Conservation (phyloP, 2,797 vertebrate genomes). For the Epinephelus malabaricus region DNA sequence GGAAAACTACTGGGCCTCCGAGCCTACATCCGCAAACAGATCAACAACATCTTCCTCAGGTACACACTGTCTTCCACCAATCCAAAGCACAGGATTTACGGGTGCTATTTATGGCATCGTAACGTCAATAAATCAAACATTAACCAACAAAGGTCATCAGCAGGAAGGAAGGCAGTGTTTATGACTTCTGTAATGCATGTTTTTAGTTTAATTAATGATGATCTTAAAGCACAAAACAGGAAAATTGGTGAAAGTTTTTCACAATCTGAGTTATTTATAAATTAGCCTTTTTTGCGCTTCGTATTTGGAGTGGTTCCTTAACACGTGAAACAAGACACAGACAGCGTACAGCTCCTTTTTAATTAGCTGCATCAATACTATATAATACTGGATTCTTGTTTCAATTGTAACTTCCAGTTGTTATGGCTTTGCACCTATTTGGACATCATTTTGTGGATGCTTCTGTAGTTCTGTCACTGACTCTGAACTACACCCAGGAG, state of each 20-base stretch:
- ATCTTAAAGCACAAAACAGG: not conserved
- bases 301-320: not conserved
- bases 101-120: constrained; percentile 20
- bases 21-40: constrained; percentile 96
- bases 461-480: not conserved
- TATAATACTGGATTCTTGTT: not conserved
- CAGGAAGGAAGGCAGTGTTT: not conserved
- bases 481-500: not conserved
- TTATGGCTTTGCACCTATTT: not conserved
- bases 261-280: not conserved
- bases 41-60: constrained; percentile 97
- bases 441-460: not conserved
- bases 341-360: not conserved
- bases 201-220: not conserved
- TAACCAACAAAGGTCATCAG: constrained; percentile 13
- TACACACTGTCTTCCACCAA: constrained; percentile 59
- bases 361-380: not conserved
- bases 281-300: not conserved
- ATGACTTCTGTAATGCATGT: not conserved
- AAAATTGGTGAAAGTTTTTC: not conserved
- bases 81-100: constrained; percentile 19
- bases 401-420: too few relatives aligned
- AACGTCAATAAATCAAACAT: constrained; percentile 39
- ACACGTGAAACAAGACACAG: not conserved
- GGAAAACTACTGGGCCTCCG: constrained; percentile 95